Evolutionary conservation across 2,113 vertebrate species (phyloP).

Genomic region (Nerophis lumbriciformis): DNA sequence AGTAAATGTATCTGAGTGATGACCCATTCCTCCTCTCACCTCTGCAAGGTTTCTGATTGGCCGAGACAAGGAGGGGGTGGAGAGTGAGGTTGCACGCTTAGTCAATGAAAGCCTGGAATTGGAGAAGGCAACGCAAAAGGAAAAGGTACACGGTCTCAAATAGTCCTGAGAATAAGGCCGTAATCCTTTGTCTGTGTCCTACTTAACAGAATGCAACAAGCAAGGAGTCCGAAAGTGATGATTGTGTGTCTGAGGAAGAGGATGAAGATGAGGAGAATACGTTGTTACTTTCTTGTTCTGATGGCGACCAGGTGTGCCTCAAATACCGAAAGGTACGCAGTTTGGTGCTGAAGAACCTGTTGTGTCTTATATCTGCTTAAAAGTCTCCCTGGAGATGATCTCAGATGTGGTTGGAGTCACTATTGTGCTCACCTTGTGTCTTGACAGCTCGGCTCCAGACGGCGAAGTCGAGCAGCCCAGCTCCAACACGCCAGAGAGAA

Average conservation of each 20-base stretch:
- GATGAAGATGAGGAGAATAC: constrained; percentile 44
- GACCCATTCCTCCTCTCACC: not conserved
- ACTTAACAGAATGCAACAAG: constrained; percentile 18
- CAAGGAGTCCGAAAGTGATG: constrained; percentile 14
- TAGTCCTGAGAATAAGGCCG: not conserved
- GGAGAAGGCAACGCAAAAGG: constrained; percentile 63
- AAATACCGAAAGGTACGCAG: constrained; percentile 62
- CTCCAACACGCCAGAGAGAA: constrained; percentile 75
- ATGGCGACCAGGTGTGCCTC: constrained; percentile 55
- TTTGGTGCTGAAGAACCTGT: no score
- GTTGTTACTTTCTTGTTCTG: constrained; percentile 44
- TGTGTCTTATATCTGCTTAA: no score
- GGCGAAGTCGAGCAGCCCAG: constrained; percentile 70
- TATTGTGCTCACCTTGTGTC: not conserved
- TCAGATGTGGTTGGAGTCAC: no score
- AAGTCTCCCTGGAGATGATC: no score
- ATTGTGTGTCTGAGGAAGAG: constrained; percentile 36
- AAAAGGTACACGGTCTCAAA: constrained; percentile 25
- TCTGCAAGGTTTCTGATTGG: constrained; percentile 70
- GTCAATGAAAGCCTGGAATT: constrained; percentile 87
- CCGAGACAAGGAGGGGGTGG: constrained; percentile 82
- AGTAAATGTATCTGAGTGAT: not conserved
- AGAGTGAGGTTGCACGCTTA: constrained; percentile 86
- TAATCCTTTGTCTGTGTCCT: not conserved
- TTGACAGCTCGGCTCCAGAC: constrained; percentile 77